Evolutionary conservation across 2,113 vertebrate species (phyloP).

Genomic region (Saccopteryx bilineata): DNA sequence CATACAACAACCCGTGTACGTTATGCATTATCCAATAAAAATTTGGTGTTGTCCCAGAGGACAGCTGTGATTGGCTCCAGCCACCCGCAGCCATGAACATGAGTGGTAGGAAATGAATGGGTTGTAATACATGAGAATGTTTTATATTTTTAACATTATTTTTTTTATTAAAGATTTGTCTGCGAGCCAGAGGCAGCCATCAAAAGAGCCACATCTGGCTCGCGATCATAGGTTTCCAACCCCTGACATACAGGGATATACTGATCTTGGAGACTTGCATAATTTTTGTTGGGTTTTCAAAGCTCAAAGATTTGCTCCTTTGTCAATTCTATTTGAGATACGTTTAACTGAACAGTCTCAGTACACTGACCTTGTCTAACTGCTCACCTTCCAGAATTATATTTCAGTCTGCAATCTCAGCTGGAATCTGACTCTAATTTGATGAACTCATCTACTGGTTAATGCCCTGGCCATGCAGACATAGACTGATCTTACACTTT

Average conservation of each 20-base stretch:
- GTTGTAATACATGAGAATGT: too few species aligned
- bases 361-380: background rate
- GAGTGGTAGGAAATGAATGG: too few species aligned
- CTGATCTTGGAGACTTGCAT: background rate
- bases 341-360: background rate
- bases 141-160: too few species aligned
- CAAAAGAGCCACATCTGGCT: too few species aligned
- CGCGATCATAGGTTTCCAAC: too few species aligned
- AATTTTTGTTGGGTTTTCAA: background rate
- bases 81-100: too few species aligned
- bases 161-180: too few species aligned
- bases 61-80: too few species aligned
- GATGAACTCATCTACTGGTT: background rate
- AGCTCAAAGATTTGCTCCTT: background rate
- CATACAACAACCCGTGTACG: too few species aligned
- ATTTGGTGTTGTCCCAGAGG: too few species aligned
- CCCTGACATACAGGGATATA: background rate
- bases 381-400: background rate
- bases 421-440: background rate
- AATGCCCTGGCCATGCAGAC: background rate
- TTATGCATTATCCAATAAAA: too few species aligned
- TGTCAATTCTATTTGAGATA: background rate
- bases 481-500: background rate
- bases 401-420: background rate
- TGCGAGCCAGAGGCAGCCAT: too few species aligned